Base-by-base conservation (phyloP, 1,140 invertebrate species). In the Oncopeltus fasciatus region DNA sequence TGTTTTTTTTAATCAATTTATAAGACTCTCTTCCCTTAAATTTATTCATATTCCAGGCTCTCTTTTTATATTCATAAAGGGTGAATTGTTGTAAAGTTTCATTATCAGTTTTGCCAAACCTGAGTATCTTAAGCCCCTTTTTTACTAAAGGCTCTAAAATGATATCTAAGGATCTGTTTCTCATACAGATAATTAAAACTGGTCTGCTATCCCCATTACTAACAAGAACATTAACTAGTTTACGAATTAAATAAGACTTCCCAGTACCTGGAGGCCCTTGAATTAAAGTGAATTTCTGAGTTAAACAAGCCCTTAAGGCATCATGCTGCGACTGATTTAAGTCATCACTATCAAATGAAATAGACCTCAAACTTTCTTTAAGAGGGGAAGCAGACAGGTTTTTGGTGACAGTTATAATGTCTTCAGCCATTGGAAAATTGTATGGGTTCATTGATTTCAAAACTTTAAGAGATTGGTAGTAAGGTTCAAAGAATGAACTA, bases 161-260 rank as follows among this genome's bases (percentile, higher is more conserved):
- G 70, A 93, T 88, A 76, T 94, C 90, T 2, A 94, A 70, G 0
- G 90, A 90, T 72, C 92, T 88, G 70, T 93, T 94, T 0, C 88
- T 92, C 66, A 84, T 90, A 69, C 88, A 90, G 18, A 93, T 81
- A 11, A 94, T 76, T 1, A 93, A 71, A 59, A 93, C 83, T 2
- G 86, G 83, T 16, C 29, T 27, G 3, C 57, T 44, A 31, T 20
- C n/a, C 8, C 18, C 5, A 9, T 28, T 20, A 3, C 26, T 27
- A 11, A 87, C 67, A 8, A 88, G 69, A 1, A 76, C 77, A 63
- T 80, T 72, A 0, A 81, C 76, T 27, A 88, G 75, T 73, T 84
- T 78, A 12, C 86, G 71, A 1, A 84, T 86, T n/a, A 90, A 68
- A 68, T 75, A 85, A 0, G 88, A 90, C 74, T 90, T 90, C 0